Evolutionary conservation across 1,140 invertebrate species (phyloP).

Genomic region (Penaeus indicus): DNA sequence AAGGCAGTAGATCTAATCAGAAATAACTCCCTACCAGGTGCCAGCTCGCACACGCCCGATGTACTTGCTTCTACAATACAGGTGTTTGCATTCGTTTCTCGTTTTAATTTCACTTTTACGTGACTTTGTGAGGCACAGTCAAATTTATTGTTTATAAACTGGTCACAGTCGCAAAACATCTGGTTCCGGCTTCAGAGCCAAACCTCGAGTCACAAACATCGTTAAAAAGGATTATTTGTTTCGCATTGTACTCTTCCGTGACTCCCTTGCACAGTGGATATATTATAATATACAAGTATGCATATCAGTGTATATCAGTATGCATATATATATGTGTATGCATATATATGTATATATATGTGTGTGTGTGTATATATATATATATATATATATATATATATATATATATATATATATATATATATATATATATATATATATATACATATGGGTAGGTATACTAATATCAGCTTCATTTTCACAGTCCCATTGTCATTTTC

Average conservation of each 20-base stretch:
- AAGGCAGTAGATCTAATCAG: no score
- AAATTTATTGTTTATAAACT: no score
- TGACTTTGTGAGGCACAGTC: no score
- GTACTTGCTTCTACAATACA: no score
- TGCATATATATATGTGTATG: background rate
- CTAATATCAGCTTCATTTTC: background rate
- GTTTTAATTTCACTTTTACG: no score
- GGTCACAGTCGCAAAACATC: no score
- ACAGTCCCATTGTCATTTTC: no score
- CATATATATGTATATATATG: background rate
- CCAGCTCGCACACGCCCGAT: no score
- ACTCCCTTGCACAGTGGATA: background rate
- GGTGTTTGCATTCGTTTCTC: no score
- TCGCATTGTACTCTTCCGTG: background rate
- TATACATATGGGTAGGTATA: background rate
- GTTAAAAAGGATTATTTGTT: background rate
- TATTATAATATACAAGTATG: background rate
- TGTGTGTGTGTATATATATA: background rate
- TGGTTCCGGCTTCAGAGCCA: no score
- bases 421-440: conserved; percentile 13
- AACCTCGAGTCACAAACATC: no score
- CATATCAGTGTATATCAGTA: background rate
- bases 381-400: conserved; percentile 24
- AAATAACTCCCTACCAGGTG: no score
- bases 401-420: conserved; percentile 26